Conservation (phyloP, 2,113 vertebrate genomes). For the Laticauda colubrina region DNA sequence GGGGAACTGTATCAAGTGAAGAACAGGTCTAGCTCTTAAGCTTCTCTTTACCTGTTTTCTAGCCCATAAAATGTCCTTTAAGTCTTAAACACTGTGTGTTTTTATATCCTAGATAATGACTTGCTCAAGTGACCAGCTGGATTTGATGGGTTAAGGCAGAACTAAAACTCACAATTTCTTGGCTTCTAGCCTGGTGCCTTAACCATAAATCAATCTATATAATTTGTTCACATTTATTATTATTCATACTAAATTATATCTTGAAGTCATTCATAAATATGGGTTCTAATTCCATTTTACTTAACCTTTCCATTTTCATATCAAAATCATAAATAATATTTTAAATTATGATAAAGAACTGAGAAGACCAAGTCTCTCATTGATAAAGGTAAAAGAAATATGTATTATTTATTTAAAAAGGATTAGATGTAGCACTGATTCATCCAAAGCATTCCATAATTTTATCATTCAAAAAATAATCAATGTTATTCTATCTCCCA, state of each 20-base stretch:
- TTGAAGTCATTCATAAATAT: neutral
- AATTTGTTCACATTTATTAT: neutral
- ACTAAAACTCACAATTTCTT: neutral
- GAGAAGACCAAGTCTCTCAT: neutral
- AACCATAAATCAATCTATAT: neutral
- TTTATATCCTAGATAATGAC: neutral
- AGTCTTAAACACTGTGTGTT: conserved; percentile 20
- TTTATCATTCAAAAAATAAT: neutral
- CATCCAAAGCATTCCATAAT: neutral
- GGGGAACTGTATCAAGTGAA: neutral
- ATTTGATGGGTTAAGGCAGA: neutral
- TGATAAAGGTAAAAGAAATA: neutral
- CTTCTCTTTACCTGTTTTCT: conserved; percentile 31
- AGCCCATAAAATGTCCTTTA: conserved; percentile 35
- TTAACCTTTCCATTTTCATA: neutral
- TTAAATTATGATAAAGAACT: neutral
- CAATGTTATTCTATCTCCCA: neutral
- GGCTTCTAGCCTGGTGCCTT: neutral
- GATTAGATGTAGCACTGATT: neutral
- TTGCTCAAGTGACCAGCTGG: neutral
- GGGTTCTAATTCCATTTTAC: neutral
- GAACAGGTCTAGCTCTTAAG: neutral
- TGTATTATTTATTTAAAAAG: neutral
- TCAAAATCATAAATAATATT: neutral
- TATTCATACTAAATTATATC: neutral